These are phyloP conservation scores for Musca vetustissima DNA, from an alignment of 1,140 invertebrate genomes.

Conservation along the genomic window DNA sequence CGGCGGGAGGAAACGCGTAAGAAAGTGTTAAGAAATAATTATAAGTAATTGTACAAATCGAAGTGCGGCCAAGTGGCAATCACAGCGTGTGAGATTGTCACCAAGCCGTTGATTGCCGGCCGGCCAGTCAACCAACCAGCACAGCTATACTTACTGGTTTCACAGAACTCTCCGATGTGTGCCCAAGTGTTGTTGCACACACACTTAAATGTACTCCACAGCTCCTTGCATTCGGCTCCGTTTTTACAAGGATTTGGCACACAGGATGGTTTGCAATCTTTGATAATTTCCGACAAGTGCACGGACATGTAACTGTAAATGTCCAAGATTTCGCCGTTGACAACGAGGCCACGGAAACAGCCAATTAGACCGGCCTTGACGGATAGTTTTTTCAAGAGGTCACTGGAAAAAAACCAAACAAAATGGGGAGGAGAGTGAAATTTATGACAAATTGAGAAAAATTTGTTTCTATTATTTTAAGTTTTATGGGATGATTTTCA, in stretches of 20 bases:
- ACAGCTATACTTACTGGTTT: constrained; percentile 80
- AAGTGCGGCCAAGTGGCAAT: background rate
- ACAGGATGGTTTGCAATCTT: constrained; percentile 90
- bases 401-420: no score
- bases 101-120: no score
- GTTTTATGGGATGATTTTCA: no score
- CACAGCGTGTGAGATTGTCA: background rate
- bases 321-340: constrained; percentile 87
- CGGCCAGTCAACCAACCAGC: no score
- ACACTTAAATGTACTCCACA: constrained; percentile 90
- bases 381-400: constrained; percentile 75
- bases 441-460: no score
- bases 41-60: constrained; percentile 4
- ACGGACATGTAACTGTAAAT: constrained; percentile 94
- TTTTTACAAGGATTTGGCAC: constrained; percentile 92
- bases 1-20: no score
- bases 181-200: constrained; percentile 89
- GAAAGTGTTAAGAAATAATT: background rate
- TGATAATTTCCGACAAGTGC: constrained; percentile 84
- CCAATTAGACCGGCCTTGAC: constrained; percentile 87
- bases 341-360: constrained; percentile 87
- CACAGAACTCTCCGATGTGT: constrained; percentile 84
- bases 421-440: no score
- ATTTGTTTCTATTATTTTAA: no score
- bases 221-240: constrained; percentile 84